Conservation (phyloP, 2,888 invertebrate species). For the Mythimna vitellina region DNA sequence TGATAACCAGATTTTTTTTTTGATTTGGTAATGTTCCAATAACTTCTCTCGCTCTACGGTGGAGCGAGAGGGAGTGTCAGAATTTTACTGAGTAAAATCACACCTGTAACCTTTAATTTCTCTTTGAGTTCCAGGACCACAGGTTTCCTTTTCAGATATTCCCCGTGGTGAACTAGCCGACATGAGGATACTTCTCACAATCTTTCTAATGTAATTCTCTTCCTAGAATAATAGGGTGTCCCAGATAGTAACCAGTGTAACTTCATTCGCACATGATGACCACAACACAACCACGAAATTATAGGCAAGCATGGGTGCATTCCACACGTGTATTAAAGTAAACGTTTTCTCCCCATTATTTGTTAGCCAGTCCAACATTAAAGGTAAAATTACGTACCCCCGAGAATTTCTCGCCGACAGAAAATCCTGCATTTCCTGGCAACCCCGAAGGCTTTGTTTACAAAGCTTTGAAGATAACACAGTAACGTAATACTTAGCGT, state of each 20-base stretch:
- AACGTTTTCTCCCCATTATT: conserved; percentile 26
- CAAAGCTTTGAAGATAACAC: conserved; percentile 26
- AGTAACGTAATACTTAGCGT: conserved; percentile 13
- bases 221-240: neutral
- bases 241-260: neutral
- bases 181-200: neutral
- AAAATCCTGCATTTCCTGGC: conserved; percentile 29
- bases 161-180: no score
- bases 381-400: conserved; percentile 28
- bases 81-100: no score
- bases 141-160: no score
- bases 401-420: conserved; percentile 10
- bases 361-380: conserved; percentile 24
- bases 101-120: no score
- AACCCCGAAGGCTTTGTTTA: conserved; percentile 37
- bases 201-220: neutral
- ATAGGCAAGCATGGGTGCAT: neutral
- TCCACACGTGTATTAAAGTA: conserved; percentile 25
- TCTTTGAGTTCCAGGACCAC: no score
- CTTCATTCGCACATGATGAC: neutral
- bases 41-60: no score
- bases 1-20: no score
- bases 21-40: no score
- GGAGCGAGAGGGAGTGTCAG: no score
- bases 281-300: conserved; percentile 5